phyloP scores from a whole-genome alignment of 2,888 invertebrate genomes.

The Dinocampus coccinellae region DNA sequence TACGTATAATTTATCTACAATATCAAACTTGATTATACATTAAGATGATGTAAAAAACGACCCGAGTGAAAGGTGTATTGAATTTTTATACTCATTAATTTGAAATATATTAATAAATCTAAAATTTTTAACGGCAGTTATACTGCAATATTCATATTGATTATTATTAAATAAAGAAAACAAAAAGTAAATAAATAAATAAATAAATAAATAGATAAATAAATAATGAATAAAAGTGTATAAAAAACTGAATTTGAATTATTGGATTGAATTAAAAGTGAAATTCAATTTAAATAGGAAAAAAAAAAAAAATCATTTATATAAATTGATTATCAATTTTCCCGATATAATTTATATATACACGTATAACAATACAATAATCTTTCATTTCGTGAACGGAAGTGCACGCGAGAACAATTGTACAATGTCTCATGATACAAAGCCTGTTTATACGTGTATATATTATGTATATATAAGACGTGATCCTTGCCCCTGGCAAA shows the following conservation, averaged over 20 bases:
- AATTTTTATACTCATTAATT: not conserved
- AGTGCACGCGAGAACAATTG: constrained; percentile 3
- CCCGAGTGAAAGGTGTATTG: constrained; percentile 2
- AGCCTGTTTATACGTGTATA: not conserved
- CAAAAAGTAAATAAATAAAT: too few species aligned
- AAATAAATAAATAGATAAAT: too few species aligned
- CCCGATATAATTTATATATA: not conserved
- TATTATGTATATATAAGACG: not conserved
- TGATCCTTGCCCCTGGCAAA: not conserved
- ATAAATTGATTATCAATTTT: not conserved
- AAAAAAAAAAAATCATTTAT: too few species aligned
- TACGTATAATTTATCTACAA: not conserved
- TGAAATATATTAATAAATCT: not conserved
- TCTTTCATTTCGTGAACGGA: not conserved
- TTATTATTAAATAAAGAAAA: too few species aligned
- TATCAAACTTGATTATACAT: not conserved
- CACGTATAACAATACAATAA: not conserved
- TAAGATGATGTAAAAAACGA: constrained; percentile 2
- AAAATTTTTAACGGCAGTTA: too few species aligned
- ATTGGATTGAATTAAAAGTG: too few species aligned
- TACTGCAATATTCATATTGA: too few species aligned
- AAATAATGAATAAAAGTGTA: too few species aligned
- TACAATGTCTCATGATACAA: not conserved
- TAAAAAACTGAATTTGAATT: too few species aligned
- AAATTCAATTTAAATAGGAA: not conserved